phyloP scores from a whole-genome alignment of 2,888 invertebrate species.

The Hofmannophila pseudospretella region DNA sequence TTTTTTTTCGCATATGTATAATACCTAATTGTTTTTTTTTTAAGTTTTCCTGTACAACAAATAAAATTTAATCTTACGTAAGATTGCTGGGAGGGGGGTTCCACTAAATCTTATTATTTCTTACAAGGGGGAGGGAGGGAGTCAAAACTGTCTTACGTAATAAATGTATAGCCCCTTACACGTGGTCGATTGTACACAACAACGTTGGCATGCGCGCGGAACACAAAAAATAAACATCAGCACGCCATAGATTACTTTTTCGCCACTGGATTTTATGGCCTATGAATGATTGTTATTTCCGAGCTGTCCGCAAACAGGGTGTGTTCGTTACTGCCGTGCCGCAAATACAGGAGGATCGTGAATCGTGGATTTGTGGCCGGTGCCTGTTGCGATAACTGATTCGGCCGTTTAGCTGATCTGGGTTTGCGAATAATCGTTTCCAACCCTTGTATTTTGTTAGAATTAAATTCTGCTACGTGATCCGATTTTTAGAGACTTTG shows the following conservation, averaged over 20 bases:
- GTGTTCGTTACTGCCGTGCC: slow-evolving; percentile 5
- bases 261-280: slow-evolving; percentile 28
- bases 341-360: no score
- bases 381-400: slow-evolving; percentile 23
- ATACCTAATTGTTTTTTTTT: no score
- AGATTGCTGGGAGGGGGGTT: no score
- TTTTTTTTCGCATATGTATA: no score
- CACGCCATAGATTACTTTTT: slow-evolving; percentile 10
- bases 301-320: slow-evolving; percentile 1
- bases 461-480: slow-evolving; percentile 26
- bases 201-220: no score
- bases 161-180: no score
- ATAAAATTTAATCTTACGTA: no score
- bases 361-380: slow-evolving; percentile 29
- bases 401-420: slow-evolving; percentile 17
- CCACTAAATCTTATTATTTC: no score
- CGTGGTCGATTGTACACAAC: no score
- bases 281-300: slow-evolving; percentile 25
- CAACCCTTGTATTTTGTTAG: slow-evolving; percentile 17
- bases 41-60: no score
- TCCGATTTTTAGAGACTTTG: slow-evolving; percentile 11
- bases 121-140: no score
- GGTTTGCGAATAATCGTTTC: slow-evolving; percentile 26
- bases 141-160: no score
- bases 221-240: not conserved